phyloP scores from a whole-genome alignment of 1,140 invertebrate species.

The Lerema accius region DNA sequence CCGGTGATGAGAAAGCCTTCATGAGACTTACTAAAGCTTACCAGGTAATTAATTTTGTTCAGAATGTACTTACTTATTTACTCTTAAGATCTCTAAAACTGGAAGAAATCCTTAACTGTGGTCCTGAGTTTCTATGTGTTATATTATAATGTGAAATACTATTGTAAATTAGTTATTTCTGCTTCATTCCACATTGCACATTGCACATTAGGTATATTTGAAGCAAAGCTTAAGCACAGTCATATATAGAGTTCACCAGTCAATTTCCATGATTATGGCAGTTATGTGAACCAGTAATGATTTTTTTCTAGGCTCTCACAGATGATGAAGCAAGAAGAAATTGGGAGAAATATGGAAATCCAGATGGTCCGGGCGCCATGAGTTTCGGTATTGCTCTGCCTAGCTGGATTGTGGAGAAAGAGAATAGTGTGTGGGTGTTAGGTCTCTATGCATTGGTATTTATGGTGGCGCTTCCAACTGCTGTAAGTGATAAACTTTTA shows the following conservation, averaged over 20 bases:
- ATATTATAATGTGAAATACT: too few species aligned
- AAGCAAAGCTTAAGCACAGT: too few species aligned
- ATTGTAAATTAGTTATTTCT: too few species aligned
- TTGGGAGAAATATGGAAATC: slow-evolving; percentile 99
- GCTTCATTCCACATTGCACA: too few species aligned
- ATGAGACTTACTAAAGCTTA: slow-evolving; percentile 99
- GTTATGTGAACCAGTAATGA: too few species aligned
- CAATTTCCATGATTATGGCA: too few species aligned
- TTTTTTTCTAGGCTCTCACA: slow-evolving; percentile 94
- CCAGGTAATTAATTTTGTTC: too few species aligned
- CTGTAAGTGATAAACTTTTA: slow-evolving; percentile 81
- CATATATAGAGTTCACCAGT: slow-evolving; percentile 7
- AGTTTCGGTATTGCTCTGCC: slow-evolving; percentile 99
- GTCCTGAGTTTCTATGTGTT: too few species aligned
- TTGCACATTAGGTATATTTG: too few species aligned
- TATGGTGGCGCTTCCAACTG: slow-evolving; percentile 97
- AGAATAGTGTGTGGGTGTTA: slow-evolving; percentile 99
- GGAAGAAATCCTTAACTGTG: too few species aligned
- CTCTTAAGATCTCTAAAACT: too few species aligned
- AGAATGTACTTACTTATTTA: too few species aligned
- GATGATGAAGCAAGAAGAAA: slow-evolving; percentile 98
- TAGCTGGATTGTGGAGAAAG: slow-evolving; percentile 99
- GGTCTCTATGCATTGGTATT: slow-evolving; percentile 98
- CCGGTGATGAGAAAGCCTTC: slow-evolving; percentile 98
- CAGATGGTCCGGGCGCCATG: slow-evolving; percentile 99